Conservation (phyloP, 2,797 vertebrate species). For the Okamejei kenojei region DNA sequence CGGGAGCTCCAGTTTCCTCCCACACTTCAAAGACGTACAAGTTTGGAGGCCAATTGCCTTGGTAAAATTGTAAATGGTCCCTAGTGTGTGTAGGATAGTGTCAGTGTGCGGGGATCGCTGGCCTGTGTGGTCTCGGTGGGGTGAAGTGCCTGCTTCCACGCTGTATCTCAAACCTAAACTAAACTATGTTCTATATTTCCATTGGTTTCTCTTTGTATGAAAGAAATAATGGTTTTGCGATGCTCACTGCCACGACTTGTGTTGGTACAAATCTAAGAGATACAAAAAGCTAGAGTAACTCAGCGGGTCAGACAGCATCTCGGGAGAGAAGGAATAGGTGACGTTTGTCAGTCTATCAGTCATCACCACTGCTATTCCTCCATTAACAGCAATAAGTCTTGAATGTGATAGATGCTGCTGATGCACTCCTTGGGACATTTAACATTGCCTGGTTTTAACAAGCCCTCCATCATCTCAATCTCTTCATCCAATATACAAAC, state of each 20-base stretch:
- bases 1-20: too few species aligned
- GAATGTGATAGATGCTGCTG: conserved; percentile 77
- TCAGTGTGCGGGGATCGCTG: too few species aligned
- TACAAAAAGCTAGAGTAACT: too few species aligned
- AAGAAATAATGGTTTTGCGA: conserved; percentile 12
- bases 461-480: conserved; percentile 83
- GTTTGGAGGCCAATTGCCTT: too few species aligned
- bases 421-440: conserved; percentile 62
- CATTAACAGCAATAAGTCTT: conserved; percentile 84
- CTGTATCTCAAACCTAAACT: too few species aligned
- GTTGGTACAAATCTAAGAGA: conserved; percentile 68
- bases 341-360: conserved; percentile 73
- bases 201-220: neutral
- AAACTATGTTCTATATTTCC: neutral
- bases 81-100: too few species aligned
- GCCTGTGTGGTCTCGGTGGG: too few species aligned
- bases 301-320: too few species aligned
- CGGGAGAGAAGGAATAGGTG: too few species aligned
- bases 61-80: too few species aligned
- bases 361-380: conserved; percentile 75
- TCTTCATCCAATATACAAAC: conserved; percentile 79
- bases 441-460: conserved; percentile 68
- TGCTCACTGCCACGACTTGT: conserved; percentile 49
- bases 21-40: too few species aligned
- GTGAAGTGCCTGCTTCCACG: too few species aligned